phyloP scores from a whole-genome alignment of 2,113 vertebrate genomes.

The Cyanoliseus patagonus region DNA sequence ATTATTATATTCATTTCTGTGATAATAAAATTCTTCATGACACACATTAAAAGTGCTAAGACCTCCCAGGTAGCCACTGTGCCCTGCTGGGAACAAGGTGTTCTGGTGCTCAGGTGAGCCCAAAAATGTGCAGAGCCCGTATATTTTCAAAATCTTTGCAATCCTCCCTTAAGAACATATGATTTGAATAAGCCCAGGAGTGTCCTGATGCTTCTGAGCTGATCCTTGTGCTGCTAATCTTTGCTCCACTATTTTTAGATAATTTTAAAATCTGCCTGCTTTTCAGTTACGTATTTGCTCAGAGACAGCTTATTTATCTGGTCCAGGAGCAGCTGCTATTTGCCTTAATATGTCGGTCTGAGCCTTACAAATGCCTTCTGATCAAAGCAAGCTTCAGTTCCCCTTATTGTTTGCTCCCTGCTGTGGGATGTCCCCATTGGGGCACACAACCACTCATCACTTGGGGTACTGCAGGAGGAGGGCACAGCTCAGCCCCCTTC shows the following conservation, averaged over 20 bases:
- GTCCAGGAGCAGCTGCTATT: not conserved
- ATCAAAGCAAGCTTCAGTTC: not conserved
- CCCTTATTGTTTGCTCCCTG: not conserved
- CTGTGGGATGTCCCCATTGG: not conserved
- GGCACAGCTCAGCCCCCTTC: not conserved
- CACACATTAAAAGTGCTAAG: slow-evolving; percentile 32
- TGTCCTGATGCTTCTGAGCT: slow-evolving; percentile 36
- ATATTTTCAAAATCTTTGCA: not conserved
- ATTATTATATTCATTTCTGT: not conserved
- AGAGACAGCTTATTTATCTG: not conserved
- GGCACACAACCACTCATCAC: not conserved
- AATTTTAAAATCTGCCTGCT: slow-evolving; percentile 30
- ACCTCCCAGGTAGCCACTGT: not conserved
- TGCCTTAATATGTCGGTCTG: not conserved
- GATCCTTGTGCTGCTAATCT: slow-evolving; percentile 46
- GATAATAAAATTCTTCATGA: slow-evolving; percentile 12
- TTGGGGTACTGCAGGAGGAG: not conserved
- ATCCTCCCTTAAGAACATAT: not conserved
- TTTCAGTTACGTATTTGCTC: not conserved
- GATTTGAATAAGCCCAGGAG: slow-evolving; percentile 40
- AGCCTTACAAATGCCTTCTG: not conserved
- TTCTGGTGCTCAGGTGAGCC: not conserved
- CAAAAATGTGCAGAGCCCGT: not conserved
- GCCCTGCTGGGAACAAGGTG: not conserved
- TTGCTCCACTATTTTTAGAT: slow-evolving; percentile 51